Conservation (phyloP, 1,140 invertebrate genomes). For the Procambarus clarkii region DNA sequence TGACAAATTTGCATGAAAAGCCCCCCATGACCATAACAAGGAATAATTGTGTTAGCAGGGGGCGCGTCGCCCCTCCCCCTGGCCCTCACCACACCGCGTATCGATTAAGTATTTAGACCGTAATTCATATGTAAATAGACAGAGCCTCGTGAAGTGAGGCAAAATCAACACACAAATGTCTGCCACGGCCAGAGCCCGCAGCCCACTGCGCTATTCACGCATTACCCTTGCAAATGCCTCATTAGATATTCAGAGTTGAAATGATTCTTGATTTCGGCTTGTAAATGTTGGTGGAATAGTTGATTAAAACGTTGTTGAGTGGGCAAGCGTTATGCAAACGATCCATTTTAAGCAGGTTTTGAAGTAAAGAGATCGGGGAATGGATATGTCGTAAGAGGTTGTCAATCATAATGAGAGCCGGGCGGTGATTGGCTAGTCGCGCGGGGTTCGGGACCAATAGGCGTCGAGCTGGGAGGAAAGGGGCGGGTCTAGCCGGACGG, state of each 20-base stretch:
- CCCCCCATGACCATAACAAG: slow-evolving; percentile 1
- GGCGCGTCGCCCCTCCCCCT: background rate
- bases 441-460: slow-evolving; percentile 50
- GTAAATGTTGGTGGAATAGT: slow-evolving; percentile 63
- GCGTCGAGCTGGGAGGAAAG: slow-evolving; percentile 40
- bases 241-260: slow-evolving; percentile 43
- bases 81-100: slow-evolving; percentile 28
- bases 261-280: slow-evolving; percentile 66
- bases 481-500: slow-evolving; percentile 39
- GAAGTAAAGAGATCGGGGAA: slow-evolving; percentile 65
- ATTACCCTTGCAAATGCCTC: slow-evolving; percentile 64
- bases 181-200: slow-evolving; percentile 37
- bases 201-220: slow-evolving; percentile 3
- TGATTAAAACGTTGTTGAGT: slow-evolving; percentile 59
- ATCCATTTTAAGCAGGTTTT: slow-evolving; percentile 54
- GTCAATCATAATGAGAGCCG: slow-evolving; percentile 68
- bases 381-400: slow-evolving; percentile 65
- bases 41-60: background rate
- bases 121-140: slow-evolving; percentile 69
- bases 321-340: slow-evolving; percentile 50
- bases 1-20: slow-evolving; percentile 34
- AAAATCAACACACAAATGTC: slow-evolving; percentile 64
- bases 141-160: slow-evolving; percentile 44
- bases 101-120: slow-evolving; percentile 69
- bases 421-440: slow-evolving; percentile 64